Conservation (phyloP, 1,140 invertebrate species). For the Orchesella cincta region DNA sequence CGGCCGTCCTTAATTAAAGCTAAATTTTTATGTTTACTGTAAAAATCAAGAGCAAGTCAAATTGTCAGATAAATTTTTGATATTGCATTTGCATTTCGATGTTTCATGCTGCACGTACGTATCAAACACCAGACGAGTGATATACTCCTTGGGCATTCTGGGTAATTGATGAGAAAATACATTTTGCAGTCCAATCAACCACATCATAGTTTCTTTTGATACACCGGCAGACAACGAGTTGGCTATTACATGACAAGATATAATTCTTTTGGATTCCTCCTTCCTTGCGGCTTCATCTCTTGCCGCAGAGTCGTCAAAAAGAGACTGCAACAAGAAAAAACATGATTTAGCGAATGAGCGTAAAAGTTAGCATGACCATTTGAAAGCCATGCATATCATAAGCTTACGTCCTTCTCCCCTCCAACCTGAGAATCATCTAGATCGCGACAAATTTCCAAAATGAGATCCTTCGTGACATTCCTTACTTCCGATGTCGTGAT, state of each 20-base stretch:
- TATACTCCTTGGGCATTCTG: conserved; percentile 97
- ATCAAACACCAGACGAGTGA: conserved; percentile 95
- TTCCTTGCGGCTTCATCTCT: conserved; percentile 87
- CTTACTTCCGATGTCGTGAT: conserved; percentile 51
- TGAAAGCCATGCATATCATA: background rate
- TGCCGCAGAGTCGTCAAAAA: conserved; percentile 81
- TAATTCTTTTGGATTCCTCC: conserved; percentile 84
- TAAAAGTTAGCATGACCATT: background rate
- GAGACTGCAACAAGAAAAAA: conserved; percentile 56
- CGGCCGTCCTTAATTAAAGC: conserved; percentile 86
- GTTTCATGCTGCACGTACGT: conserved; percentile 69
- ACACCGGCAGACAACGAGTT: conserved; percentile 87
- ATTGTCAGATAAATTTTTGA: no score
- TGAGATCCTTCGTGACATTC: conserved; percentile 65
- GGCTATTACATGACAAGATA: conserved; percentile 90
- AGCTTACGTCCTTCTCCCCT: conserved; percentile 74
- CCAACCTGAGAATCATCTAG: conserved; percentile 75
- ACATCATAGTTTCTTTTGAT: conserved; percentile 85
- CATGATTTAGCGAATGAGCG: background rate
- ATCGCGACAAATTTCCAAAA: conserved; percentile 73
- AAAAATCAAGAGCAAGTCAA: conserved; percentile 54
- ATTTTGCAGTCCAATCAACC: conserved; percentile 91
- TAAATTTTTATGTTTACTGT: conserved; percentile 90
- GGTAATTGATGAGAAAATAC: conserved; percentile 95
- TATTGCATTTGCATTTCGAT: no score